Evolutionary conservation across 2,797 vertebrate genomes (phyloP), one percentile per base, ranked within the genome.

Genomic region (Schizothorax lantsangensis): DNA sequence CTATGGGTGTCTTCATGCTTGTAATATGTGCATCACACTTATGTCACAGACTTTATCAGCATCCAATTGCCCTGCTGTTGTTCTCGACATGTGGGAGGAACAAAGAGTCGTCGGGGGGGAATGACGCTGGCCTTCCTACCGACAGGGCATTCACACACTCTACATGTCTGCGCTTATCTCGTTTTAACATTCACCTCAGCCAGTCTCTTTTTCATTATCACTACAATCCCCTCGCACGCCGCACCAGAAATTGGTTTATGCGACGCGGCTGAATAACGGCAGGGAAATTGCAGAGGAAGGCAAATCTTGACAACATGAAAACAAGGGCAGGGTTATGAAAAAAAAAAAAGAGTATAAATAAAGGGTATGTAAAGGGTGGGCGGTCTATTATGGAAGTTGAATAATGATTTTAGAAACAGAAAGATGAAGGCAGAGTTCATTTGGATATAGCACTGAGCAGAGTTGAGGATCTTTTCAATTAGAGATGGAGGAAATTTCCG

Each of bases 241-340:
- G 80, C 88, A 89, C 72, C 79, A 81, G 89, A 91, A 93, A 95
- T 93, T 93, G 93, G 91, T 93, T 94, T 91, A 93, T 90, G 88
- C 90, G 90, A 92, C 89, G 88, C 62, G 88, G 80, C 88, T 85
- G 92, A 92, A 91, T 89, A 89, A 89, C 69, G 79, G 26, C 79
- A 6, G 74, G 87, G 83, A 90, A 93, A 90, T 87, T 88, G 90
- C 88, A 86, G 81, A 43, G 59, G 84, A 86, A 71, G 80, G 78
- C 59, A 87, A 86, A 88, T 89, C 81, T 86, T 79, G 89, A 83
- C 52, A 66, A 88, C 90, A 87, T 84, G 88, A 87, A 90, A 91
- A 92, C 90, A 91, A 91, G 86, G 83, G 54, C 88, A 84, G 79
- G 90, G 88, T 88, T 91, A 90, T 89, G 88, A 40, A 40, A 80